A percentile compares a stretch with the other conserved stretches of the same genome.
These are phyloP conservation scores for Microchrysa polita DNA, from an alignment of 2,888 invertebrate genomes.

Conservation along the genomic window DNA sequence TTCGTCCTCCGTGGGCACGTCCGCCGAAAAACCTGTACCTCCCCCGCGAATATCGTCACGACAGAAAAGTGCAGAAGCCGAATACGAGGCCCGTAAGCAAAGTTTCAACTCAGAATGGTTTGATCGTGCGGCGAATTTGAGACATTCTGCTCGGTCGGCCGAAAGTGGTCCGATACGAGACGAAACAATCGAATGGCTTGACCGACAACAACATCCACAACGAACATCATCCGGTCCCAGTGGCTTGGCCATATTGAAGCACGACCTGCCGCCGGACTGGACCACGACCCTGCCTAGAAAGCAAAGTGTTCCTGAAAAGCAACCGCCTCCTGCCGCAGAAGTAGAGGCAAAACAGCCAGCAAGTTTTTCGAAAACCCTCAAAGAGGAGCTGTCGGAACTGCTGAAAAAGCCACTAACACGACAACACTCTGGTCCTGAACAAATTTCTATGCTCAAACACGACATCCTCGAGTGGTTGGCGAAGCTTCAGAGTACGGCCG, in stretches of 20 bases:
- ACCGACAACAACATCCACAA: slow-evolving; percentile 59
- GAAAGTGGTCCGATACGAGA: slow-evolving; percentile 62
- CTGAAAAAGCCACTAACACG: slow-evolving; percentile 63
- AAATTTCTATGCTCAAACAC: slow-evolving; percentile 62
- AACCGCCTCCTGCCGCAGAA: neutral
- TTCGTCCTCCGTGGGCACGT: slow-evolving; percentile 42
- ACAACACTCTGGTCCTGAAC: slow-evolving; percentile 63
- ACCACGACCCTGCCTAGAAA: slow-evolving; percentile 61
- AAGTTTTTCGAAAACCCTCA: slow-evolving; percentile 53
- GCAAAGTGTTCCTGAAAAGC: slow-evolving; percentile 55
- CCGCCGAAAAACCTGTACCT: slow-evolving; percentile 47
- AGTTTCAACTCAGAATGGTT: slow-evolving; percentile 60
- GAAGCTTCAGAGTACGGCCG: slow-evolving; percentile 56
- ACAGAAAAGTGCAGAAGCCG: slow-evolving; percentile 55
- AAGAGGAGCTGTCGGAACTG: slow-evolving; percentile 61
- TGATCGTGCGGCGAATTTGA: slow-evolving; percentile 62
- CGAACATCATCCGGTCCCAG: slow-evolving; percentile 64
- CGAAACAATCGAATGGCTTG: slow-evolving; percentile 62
- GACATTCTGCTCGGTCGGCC: slow-evolving; percentile 64
- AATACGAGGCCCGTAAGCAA: slow-evolving; percentile 51
- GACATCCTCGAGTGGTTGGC: slow-evolving; percentile 64
- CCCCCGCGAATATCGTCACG: slow-evolving; percentile 53
- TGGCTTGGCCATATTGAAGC: slow-evolving; percentile 62
- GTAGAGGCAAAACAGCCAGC: neutral
- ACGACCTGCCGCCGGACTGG: slow-evolving; percentile 63